phyloP scores from a whole-genome alignment of 2,797 vertebrate genomes.

The Emydoidea blandingii region DNA sequence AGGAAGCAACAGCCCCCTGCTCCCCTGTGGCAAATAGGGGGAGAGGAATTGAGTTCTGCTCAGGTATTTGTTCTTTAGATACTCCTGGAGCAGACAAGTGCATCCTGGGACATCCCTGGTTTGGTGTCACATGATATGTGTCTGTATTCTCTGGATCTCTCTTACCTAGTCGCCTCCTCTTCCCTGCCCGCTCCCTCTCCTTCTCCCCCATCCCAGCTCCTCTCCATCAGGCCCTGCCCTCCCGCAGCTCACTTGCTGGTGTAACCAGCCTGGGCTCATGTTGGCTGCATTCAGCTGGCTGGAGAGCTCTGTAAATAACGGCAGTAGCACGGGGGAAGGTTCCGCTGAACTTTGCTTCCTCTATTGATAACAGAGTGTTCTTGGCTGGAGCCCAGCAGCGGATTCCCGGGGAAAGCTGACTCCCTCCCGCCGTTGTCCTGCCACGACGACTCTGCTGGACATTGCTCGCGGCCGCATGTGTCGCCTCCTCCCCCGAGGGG shows the following conservation, averaged over 20 bases:
- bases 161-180: not conserved
- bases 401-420: not conserved
- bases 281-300: rapidly evolving
- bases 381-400: conserved; percentile 41
- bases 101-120: not conserved
- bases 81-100: not conserved
- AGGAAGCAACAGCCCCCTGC: not conserved
- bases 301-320: rapidly evolving
- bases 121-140: not conserved
- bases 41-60: not conserved
- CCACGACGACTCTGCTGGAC: conserved; percentile 41
- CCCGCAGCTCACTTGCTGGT: not conserved
- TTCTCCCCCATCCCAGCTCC: rapidly evolving
- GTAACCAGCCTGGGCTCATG: no score
- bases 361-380: not conserved
- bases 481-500: not conserved
- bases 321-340: rapidly evolving
- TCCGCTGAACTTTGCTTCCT: conserved; percentile 45
- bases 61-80: not conserved
- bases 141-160: rapidly evolving
- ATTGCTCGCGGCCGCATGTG: rapidly evolving
- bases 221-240: not conserved
- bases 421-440: not conserved
- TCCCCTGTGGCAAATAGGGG: not conserved
- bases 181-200: not conserved